Conservation (phyloP, 1,140 invertebrate genomes). For the Drosophila watanabei region DNA sequence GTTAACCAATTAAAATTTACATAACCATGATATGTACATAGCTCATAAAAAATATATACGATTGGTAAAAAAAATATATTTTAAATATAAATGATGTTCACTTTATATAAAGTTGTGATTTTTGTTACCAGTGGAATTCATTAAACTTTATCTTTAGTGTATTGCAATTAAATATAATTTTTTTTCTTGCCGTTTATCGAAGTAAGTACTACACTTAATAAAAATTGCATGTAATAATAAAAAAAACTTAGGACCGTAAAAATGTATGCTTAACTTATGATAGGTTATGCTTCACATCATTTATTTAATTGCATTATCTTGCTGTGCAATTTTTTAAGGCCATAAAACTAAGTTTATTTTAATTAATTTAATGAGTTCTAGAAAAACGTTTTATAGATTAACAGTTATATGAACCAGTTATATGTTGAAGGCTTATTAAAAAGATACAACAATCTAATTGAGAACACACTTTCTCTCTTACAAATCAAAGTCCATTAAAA, state of each 20-base stretch:
- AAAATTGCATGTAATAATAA: constrained; percentile 4
- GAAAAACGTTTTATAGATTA: not conserved
- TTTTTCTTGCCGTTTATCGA: not conserved
- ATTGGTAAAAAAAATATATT: not conserved
- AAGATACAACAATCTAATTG: not conserved
- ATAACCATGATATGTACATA: too few species aligned
- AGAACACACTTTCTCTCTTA: not conserved
- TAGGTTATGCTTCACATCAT: constrained; percentile 15
- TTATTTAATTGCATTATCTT: constrained; percentile 9
- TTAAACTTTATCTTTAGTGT: constrained; percentile 1
- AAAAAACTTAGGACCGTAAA: constrained; percentile 1
- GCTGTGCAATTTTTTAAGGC: not conserved
- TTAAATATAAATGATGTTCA: not conserved
- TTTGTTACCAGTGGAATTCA: not conserved
- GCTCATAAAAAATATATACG: not conserved
- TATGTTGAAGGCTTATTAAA: not conserved
- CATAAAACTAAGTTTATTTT: not conserved
- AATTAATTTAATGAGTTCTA: not conserved
- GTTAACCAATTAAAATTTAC: not conserved
- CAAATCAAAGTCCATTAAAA: not conserved
- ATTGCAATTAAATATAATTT: not conserved
- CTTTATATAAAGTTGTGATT: not conserved
- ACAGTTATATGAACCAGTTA: not conserved
- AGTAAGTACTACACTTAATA: constrained; percentile 3
- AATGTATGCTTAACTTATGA: not conserved